A percentile compares a stretch with the other conserved stretches of the same genome.
These are phyloP conservation scores for Salvelinus namaycush DNA, from an alignment of 2,113 vertebrate species.

Conservation along the genomic window DNA sequence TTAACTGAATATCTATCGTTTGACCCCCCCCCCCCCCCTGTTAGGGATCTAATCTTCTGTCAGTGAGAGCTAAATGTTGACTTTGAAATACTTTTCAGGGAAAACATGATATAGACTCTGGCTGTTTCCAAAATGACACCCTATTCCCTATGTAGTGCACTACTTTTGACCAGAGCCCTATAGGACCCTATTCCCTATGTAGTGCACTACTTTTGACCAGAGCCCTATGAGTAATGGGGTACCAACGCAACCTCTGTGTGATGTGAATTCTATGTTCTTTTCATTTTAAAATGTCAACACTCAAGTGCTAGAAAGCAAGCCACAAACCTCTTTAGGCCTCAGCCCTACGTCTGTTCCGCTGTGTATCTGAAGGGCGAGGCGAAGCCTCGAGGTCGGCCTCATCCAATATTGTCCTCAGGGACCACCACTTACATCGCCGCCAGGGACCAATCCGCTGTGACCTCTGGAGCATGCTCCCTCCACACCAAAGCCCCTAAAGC, in stretches of 20 bases:
- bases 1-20: background rate
- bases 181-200: no score
- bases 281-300: slow-evolving; percentile 13
- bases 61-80: background rate
- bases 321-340: background rate
- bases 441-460: slow-evolving; percentile 18
- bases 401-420: background rate
- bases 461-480: slow-evolving; percentile 11
- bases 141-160: no score
- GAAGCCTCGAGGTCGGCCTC: background rate
- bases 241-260: no score
- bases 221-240: no score
- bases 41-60: background rate
- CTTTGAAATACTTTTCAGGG: background rate
- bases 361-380: background rate
- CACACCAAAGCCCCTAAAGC: background rate
- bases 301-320: background rate
- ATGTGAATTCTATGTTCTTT: background rate
- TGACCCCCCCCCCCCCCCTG: background rate
- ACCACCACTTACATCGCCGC: background rate
- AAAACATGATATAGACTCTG: background rate
- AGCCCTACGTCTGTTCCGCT: background rate
- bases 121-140: no score
- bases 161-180: no score
- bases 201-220: no score